Evolutionary conservation across 2,113 vertebrate species (phyloP), one percentile per base, ranked within the genome.

Genomic region (Ciconia maguari): DNA sequence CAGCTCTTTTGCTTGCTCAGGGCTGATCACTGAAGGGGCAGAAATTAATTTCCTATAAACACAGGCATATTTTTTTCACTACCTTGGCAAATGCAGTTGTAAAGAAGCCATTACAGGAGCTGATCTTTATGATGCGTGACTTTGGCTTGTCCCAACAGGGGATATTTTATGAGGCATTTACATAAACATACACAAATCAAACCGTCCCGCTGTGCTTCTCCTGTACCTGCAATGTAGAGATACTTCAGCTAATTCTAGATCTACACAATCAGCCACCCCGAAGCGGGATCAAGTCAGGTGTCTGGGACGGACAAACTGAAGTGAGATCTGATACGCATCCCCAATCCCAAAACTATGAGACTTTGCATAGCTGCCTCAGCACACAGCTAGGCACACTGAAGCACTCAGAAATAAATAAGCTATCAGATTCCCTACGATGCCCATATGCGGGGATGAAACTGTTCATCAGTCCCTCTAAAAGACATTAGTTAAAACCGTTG

Each of bases 31-130:
- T 95, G 91, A 93, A 96, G 96, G 95, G 97, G 82, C 92, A 97
- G 94, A 96, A 96, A 98, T 97, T 97, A 95, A 97, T 97, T 97
- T 97, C 94, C 93, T 97, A 96, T 96, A 97, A 94, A 97, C 94
- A 96, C 76, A 87, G 90, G 91, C 92, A 36, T 93, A 91, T 96
- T 96, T 91, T 96, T 96, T 92, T 78, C 94, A 91, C 92, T 81
- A 79, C 88, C 90, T 96, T 92, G 83, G 93, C 90, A 96, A 96
- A 93, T 83, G 84, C 89, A 77, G 87, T 85, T 95, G 91, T 96
- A 97, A 96, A 96, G 94, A 94, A 96, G 91, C 93, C 86, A 76
- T 97, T 96, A 93, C 81, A 80, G 96, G 87, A 89, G 84, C 94
- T 85, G 94, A 91, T 97, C 91, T 97, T 96, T 97, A 96, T 95